phyloP scores from a whole-genome alignment of 2,797 vertebrate species.

The Coluber constrictor region DNA sequence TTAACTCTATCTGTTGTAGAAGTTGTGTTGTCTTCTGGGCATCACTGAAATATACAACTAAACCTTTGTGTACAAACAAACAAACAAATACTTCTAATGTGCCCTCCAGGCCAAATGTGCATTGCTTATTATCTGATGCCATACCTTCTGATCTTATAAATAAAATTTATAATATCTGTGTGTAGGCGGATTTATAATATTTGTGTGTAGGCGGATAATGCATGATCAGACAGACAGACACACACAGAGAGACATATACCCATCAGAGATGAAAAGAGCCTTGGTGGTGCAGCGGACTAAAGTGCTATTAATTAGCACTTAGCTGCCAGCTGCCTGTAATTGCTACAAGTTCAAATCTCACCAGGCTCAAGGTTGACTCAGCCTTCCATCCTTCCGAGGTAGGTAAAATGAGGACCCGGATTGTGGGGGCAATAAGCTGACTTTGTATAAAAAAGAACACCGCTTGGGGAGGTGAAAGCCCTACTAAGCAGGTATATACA shows the following conservation, averaged over 20 bases:
- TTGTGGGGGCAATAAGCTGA: too few relatives aligned
- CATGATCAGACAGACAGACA: not conserved
- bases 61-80: too few relatives aligned
- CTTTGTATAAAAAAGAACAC: too few relatives aligned
- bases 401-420: too few relatives aligned
- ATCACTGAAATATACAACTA: not conserved
- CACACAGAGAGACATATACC: not conserved
- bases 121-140: not conserved
- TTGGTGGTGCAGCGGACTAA: too few relatives aligned
- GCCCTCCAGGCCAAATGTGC: not conserved
- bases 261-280: not conserved
- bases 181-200: not conserved
- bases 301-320: too few relatives aligned
- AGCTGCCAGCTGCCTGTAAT: too few relatives aligned
- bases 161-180: not conserved
- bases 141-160: not conserved
- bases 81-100: not conserved
- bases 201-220: not conserved
- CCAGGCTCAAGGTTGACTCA: too few relatives aligned
- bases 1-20: not conserved
- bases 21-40: not conserved
- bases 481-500: too few relatives aligned
- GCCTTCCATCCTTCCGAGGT: too few relatives aligned
- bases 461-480: too few relatives aligned
- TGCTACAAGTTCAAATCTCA: too few relatives aligned